Conservation (phyloP, 1,140 invertebrate genomes). For the Aphelenchoides avenae region DNA sequence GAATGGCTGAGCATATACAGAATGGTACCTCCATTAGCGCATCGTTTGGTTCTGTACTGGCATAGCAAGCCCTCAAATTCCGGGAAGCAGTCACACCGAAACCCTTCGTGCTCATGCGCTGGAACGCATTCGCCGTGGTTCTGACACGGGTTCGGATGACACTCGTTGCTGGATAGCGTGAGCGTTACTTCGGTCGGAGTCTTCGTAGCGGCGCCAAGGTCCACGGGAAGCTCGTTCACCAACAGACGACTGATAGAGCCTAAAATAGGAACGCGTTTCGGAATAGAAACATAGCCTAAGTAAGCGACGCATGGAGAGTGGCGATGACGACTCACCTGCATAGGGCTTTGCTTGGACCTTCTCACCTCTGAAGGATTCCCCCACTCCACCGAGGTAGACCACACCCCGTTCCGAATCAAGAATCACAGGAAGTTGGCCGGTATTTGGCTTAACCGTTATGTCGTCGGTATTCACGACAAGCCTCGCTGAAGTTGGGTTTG, state of each 20-base stretch:
- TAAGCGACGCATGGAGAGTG: too few relatives aligned
- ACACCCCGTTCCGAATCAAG: too few relatives aligned
- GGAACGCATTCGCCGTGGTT: slow-evolving; percentile 36
- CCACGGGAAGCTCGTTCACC: slow-evolving; percentile 18
- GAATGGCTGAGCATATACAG: not conserved
- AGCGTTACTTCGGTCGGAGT: slow-evolving; percentile 16
- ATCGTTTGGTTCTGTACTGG: slow-evolving; percentile 30
- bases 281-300: too few relatives aligned
- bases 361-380: too few relatives aligned
- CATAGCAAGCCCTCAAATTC: slow-evolving; percentile 32
- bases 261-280: too few relatives aligned
- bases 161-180: slow-evolving; percentile 8
- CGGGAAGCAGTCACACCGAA: slow-evolving; percentile 27
- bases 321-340: too few relatives aligned
- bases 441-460: slow-evolving; percentile 10
- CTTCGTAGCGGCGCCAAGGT: slow-evolving; percentile 26
- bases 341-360: too few relatives aligned
- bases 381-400: too few relatives aligned
- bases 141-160: slow-evolving; percentile 20
- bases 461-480: not conserved
- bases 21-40: slow-evolving; percentile 31
- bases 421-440: slow-evolving; percentile 6
- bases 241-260: slow-evolving; percentile 32
- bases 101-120: slow-evolving; percentile 40
- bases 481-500: not conserved